Base-by-base conservation (phyloP, 1,140 invertebrate genomes). In the Stratiolaelaps scimitus region DNA sequence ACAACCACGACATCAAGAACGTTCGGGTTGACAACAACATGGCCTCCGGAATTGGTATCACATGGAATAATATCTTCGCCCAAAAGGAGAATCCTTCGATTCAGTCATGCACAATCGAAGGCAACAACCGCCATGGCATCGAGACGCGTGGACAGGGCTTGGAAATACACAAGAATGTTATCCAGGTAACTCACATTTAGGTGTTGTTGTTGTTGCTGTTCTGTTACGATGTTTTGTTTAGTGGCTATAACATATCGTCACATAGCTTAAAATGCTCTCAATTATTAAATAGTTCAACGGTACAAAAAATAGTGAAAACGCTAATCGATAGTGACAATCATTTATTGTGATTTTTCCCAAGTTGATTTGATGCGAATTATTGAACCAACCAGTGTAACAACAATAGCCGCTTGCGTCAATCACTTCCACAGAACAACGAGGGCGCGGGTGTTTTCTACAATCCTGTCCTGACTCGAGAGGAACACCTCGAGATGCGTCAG, bases 401-500 rank as follows among this genome's bases (percentile, higher is more conserved):
- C n/a, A n/a, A n/a, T n/a, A n/a, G n/a, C n/a, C n/a, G n/a, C n/a
- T n/a, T n/a, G n/a, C n/a, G n/a, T n/a, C n/a, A n/a, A n/a, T n/a
- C n/a, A n/a, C n/a, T 94, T 56, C 85, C 10, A 40, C 34, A 88
- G 74, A 84, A 88, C 65, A 98, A 97, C 75, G 80, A 82, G 56
- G 80, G 86, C 53, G 86, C 88, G 60, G 95, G 93, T 0, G 86
- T 98, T 69, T 83, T 85, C 67, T 94, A 98, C 73, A 87, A 98
- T 79, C 89, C 93, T 1, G 85, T 85, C 13, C 79, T 97, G 47
- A 84, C 86, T 7, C 84, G 85, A 7, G 72, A 84, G 2, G 84
- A 92, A 72, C 90, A 94, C 74, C 80, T 88, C 75, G 92, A 96
- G 79, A 81, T 96, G 64, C 84, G 89, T 7, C 89, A 90, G 0